phyloP scores from a whole-genome alignment of 2,888 invertebrate species.

The Malthinus flaveolus region DNA sequence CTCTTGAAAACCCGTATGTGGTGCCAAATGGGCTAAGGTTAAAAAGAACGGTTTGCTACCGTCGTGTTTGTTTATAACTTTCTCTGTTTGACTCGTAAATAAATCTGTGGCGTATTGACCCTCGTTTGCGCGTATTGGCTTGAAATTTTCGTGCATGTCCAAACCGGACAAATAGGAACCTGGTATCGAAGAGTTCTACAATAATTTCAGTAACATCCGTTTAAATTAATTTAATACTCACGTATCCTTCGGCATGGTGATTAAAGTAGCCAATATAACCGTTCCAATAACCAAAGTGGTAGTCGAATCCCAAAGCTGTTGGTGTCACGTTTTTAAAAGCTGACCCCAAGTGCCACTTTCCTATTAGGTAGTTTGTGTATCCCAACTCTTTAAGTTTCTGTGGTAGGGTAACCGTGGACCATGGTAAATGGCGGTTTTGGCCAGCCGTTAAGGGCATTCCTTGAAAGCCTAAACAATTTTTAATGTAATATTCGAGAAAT shows the following conservation, averaged over 20 bases:
- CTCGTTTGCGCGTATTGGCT: conserved; percentile 57
- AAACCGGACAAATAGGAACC: conserved; percentile 42
- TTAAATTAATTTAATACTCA: background rate
- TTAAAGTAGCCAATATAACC: conserved; percentile 80
- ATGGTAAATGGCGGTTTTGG: conserved; percentile 72
- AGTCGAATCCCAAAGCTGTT: conserved; percentile 73
- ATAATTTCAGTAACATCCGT: background rate
- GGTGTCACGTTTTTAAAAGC: conserved; percentile 69
- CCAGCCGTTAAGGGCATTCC: conserved; percentile 67
- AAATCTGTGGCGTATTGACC: conserved; percentile 73
- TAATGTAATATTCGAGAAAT: background rate
- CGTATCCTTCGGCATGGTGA: conserved; percentile 22
- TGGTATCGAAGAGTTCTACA: background rate
- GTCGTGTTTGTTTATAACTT: conserved; percentile 64
- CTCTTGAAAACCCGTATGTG: conserved; percentile 71
- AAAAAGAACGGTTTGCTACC: conserved; percentile 70
- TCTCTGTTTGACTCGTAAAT: conserved; percentile 66
- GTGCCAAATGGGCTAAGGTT: conserved; percentile 75
- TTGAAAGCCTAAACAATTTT: conserved; percentile 62
- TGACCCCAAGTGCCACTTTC: conserved; percentile 87
- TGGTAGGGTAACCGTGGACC: conserved; percentile 57
- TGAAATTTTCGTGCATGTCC: conserved; percentile 53
- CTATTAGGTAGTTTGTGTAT: conserved; percentile 75
- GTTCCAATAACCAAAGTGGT: conserved; percentile 83
- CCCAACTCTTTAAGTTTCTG: conserved; percentile 67